Evolutionary conservation across 2,797 vertebrate genomes (phyloP), one percentile per base, ranked within the genome.

Genomic region (Diglossa cyanea): DNA sequence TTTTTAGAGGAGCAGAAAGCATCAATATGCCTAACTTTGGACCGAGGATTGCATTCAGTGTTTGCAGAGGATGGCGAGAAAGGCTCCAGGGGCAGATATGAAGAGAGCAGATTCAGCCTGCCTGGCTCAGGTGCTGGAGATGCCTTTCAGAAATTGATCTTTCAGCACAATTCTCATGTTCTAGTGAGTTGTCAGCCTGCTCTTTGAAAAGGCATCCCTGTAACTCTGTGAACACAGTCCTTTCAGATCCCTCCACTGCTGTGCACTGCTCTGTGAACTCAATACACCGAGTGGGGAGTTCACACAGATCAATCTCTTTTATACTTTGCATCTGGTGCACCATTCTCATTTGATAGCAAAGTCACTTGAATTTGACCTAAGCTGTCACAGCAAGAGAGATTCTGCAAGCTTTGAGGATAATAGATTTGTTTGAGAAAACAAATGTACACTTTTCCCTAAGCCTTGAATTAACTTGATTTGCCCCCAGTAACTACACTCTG

Each of bases 151-250:
- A 86, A 91, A 61, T 57, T 1, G 0, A 53, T 90, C 93, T 95
- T 92, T 95, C 93, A 93, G 66, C 86, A 91, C 48, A 79, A 4
- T 63, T 94, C 92, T 96, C 81, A 45, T 10, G 1, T 95, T 92
- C 76, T 81, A 89, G 71, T 1, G 13, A 79, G 63, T 0, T 81
- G 90, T 67, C 82, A 95, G 71, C 58, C 55, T 76, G 76, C 28
- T 88, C 91, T 93, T 96, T 96, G 94, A 93, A 93, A 95, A 57
- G 19, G 15, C 73, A 70, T 82, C 90, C 11, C 0, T 87, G 78
- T n/a, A 39, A 73, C 75, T 68, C 14, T 86, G 81, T 83, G 92
- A 93, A 81, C 78, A 66, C 0, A 0, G 72, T 31, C 66, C 58
- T 90, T 88, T 94, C 86, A 93, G 40, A 86, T 44, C 77, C 35